These are phyloP conservation scores for Tragelaphus oryx DNA, from an alignment of 2,797 vertebrate genomes.

Conservation along the genomic window DNA sequence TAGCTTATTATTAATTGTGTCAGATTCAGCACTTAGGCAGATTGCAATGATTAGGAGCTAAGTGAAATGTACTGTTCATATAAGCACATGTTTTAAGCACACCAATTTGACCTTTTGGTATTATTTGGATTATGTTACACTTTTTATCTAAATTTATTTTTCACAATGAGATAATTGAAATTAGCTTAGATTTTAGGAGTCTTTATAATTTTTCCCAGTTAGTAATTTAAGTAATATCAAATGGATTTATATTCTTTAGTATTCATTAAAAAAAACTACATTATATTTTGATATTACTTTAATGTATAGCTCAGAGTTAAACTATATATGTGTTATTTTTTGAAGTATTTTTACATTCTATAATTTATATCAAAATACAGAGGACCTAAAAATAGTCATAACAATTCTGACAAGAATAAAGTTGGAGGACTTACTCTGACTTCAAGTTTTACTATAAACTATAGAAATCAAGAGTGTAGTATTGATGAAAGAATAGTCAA, in stretches of 20 bases:
- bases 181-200: slow-evolving; percentile 9
- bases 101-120: background rate
- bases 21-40: slow-evolving; percentile 1
- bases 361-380: slow-evolving; percentile 15
- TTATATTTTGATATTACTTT: slow-evolving; percentile 24
- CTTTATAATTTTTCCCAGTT: background rate
- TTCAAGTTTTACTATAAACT: background rate
- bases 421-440: background rate
- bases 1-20: background rate
- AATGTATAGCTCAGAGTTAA: slow-evolving; percentile 30
- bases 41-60: background rate
- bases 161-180: slow-evolving; percentile 6
- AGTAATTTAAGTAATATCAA: slow-evolving; percentile 10
- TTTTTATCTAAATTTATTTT: slow-evolving; percentile 50
- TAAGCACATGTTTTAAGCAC: background rate
- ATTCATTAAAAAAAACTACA: background rate
- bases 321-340: slow-evolving; percentile 12
- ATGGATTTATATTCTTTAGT: background rate
- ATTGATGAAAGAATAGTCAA: background rate
- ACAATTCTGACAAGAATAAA: background rate
- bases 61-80: background rate
- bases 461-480: background rate
- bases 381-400: slow-evolving; percentile 10
- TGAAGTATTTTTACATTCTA: background rate
- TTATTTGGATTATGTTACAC: background rate